Percentiles rank a stretch among this genome's conserved stretches.
phyloP scores from a whole-genome alignment of 2,113 vertebrate genomes.

The Podilymbus podiceps region DNA sequence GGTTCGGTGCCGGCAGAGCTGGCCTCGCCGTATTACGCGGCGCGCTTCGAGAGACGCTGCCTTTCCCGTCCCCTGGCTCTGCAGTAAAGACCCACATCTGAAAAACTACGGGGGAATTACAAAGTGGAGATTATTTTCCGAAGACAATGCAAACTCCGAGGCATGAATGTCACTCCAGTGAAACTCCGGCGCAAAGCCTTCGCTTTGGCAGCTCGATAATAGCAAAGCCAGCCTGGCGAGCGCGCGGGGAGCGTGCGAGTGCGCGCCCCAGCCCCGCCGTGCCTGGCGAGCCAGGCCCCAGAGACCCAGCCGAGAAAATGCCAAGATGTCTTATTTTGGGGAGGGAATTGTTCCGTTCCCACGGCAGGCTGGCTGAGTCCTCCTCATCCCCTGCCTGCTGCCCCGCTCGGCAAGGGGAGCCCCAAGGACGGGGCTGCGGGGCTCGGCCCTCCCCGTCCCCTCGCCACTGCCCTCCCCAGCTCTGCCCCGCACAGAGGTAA shows the following conservation, averaged over 20 bases:
- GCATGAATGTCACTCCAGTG: neutral
- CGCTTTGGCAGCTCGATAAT: neutral
- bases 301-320: neutral
- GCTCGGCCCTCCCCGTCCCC: neutral
- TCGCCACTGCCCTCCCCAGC: accelerated
- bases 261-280: neutral
- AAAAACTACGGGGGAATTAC: neutral
- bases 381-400: neutral
- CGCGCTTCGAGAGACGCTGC: accelerated
- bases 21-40: accelerated
- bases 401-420: neutral
- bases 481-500: neutral
- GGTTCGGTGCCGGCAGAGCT: neutral
- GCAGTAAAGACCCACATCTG: neutral
- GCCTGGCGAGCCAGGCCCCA: neutral
- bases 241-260: neutral
- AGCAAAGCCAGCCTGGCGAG: neutral
- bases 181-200: neutral
- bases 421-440: neutral
- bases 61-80: neutral
- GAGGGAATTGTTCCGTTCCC: neutral
- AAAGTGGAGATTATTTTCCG: neutral
- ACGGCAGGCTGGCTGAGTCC: neutral
- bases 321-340: neutral
- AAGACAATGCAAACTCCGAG: slow-evolving; percentile 3